Evolutionary conservation across 2,797 vertebrate species (phyloP).

Genomic region (Cottoperca gobio): DNA sequence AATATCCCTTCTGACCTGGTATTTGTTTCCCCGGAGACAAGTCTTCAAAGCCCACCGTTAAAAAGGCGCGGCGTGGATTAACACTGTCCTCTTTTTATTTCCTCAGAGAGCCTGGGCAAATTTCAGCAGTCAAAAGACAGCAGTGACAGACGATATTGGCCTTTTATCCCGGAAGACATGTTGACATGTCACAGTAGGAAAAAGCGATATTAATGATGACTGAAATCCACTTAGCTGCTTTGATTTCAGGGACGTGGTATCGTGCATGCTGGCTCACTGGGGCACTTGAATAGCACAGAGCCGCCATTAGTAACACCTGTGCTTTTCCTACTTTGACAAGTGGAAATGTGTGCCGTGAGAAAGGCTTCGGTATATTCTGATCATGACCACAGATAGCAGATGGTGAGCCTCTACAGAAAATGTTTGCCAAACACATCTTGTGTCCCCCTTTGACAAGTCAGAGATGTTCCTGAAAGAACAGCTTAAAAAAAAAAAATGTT

Average conservation of each 20-base stretch:
- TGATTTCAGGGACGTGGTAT: too few relatives aligned
- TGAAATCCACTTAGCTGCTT: too few relatives aligned
- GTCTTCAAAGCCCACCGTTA: slow-evolving; percentile 64
- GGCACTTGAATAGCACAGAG: too few relatives aligned
- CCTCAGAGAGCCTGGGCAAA: slow-evolving; percentile 71
- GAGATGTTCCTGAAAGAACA: not conserved
- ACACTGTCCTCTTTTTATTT: slow-evolving; percentile 73
- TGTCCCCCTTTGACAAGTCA: not conserved
- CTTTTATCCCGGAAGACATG: too few relatives aligned
- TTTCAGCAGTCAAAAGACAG: slow-evolving; percentile 62
- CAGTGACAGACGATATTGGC: slow-evolving; percentile 16
- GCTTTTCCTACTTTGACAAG: too few relatives aligned
- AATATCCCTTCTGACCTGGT: slow-evolving; percentile 60
- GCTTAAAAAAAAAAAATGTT: too few relatives aligned
- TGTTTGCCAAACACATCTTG: not conserved
- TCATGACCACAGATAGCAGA: not conserved
- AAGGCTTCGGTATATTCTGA: not conserved
- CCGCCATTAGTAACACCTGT: too few relatives aligned
- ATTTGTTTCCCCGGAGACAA: slow-evolving; percentile 74
- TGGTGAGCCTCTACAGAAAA: not conserved
- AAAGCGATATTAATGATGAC: too few relatives aligned
- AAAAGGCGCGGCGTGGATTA: slow-evolving; percentile 62
- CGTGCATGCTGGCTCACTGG: too few relatives aligned
- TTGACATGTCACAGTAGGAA: too few relatives aligned
- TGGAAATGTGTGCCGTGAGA: too few relatives aligned